Conservation (phyloP, 2,888 invertebrate species). For the Agrochola macilenta region DNA sequence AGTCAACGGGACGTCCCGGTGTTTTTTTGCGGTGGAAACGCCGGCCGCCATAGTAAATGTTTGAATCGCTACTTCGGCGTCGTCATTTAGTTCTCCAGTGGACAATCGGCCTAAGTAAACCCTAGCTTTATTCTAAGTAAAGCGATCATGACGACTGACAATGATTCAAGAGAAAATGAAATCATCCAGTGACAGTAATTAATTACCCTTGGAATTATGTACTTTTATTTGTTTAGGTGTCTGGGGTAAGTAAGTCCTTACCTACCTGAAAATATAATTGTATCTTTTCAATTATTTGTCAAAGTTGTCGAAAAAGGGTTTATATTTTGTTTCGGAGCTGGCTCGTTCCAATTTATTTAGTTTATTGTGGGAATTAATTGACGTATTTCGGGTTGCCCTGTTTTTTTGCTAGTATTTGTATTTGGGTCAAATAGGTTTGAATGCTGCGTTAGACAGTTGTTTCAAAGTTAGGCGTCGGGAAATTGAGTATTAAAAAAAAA, state of each 20-base stretch:
- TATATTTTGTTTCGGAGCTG: conserved; percentile 20
- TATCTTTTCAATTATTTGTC: conserved; percentile 47
- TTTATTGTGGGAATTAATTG: conserved; percentile 30
- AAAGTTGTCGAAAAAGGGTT: conserved; percentile 33
- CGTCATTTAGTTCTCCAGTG: no score
- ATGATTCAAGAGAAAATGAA: not conserved
- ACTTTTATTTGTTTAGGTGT: conserved; percentile 2
- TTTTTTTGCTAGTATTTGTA: conserved; percentile 14
- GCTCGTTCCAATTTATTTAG: conserved; percentile 20
- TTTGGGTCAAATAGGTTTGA: conserved; percentile 8
- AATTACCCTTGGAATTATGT: not conserved
- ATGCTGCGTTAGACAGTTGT: not conserved
- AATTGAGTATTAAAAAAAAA: not conserved
- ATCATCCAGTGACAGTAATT: conserved; percentile 5
- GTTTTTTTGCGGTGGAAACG: no score
- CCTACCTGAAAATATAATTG: conserved; percentile 25
- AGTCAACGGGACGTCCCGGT: no score
- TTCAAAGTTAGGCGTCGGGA: not conserved
- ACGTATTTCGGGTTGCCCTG: conserved; percentile 20
- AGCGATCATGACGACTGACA: not conserved
- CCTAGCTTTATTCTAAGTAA: no score
- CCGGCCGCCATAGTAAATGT: no score
- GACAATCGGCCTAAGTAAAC: no score
- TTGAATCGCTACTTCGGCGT: no score
- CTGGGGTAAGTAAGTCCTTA: not conserved